Percentiles rank a stretch among this genome's conserved stretches.
phyloP scores from a whole-genome alignment of 2,113 vertebrate genomes.

The Corythaixoides concolor region DNA sequence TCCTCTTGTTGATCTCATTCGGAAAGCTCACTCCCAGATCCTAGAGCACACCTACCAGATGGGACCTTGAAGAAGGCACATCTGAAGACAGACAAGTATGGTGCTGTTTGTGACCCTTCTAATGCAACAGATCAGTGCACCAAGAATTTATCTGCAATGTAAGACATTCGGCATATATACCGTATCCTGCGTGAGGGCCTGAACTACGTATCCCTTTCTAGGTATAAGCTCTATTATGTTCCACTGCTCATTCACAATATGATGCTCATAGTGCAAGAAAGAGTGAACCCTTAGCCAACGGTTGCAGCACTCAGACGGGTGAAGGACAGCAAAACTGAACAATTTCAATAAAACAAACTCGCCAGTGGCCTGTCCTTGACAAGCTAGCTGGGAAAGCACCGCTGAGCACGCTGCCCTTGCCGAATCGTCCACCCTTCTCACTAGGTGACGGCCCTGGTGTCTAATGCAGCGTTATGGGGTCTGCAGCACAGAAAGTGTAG shows the following conservation, averaged over 20 bases:
- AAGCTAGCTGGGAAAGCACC: neutral
- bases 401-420: neutral
- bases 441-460: accelerated
- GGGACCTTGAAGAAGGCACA: neutral
- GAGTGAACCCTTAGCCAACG: neutral
- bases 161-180: neutral
- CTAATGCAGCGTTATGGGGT: neutral
- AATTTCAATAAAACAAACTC: neutral
- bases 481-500: neutral
- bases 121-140: neutral
- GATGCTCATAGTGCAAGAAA: neutral
- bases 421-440: accelerated
- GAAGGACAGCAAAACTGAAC: neutral
- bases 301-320: neutral
- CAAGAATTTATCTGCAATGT: neutral
- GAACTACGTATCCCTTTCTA: neutral
- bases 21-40: neutral
- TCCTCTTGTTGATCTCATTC: neutral
- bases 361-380: neutral
- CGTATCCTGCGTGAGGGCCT: neutral
- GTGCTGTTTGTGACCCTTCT: neutral
- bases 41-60: neutral
- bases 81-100: neutral
- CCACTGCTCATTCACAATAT: neutral
- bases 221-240: neutral